Base-by-base conservation (phyloP, 37 sponge, comb jelly and placozoan species). In the Mnemiopsis leidyi region DNA sequence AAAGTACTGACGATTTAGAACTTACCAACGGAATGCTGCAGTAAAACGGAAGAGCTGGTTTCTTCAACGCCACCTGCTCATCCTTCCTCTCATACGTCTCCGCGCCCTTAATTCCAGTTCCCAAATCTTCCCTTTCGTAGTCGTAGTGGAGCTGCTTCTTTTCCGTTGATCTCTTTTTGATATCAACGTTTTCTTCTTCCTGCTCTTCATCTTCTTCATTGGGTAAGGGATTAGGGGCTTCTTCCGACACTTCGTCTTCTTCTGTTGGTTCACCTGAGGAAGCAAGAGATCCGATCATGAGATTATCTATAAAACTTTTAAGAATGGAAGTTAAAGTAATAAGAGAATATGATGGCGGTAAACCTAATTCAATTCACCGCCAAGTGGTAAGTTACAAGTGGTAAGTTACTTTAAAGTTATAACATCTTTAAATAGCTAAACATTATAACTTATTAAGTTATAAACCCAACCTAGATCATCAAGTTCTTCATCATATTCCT, bases 401-500 rank as follows among this genome's bases (percentile, higher is more conserved):
- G n/a, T n/a, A n/a, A n/a, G n/a, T n/a, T n/a, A n/a, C n/a, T n/a
- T n/a, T n/a, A n/a, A n/a, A n/a, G n/a, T n/a, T n/a, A n/a, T n/a
- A n/a, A n/a, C n/a, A n/a, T n/a, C n/a, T n/a, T n/a, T n/a, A n/a
- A n/a, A n/a, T n/a, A n/a, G n/a, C n/a, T n/a, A n/a, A n/a, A n/a
- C n/a, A n/a, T n/a, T n/a, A n/a, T n/a, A n/a, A n/a, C n/a, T n/a
- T n/a, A n/a, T n/a, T n/a, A n/a, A n/a, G n/a, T n/a, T n/a, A n/a
- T n/a, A n/a, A n/a, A n/a, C n/a, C n/a, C n/a, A n/a, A 69, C 73
- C 73, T 69, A 69, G 24, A 69, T 69, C 73, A 69, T 69, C 73
- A 3, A 69, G 21, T 23, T 69, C 73, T 25, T 69, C 73, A 25
- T 69, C 73, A 20, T 69, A 28, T 69, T 25, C 73, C 24, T 28